phyloP scores from a whole-genome alignment of 2,113 vertebrate species.

The Thalassoma bifasciatum region DNA sequence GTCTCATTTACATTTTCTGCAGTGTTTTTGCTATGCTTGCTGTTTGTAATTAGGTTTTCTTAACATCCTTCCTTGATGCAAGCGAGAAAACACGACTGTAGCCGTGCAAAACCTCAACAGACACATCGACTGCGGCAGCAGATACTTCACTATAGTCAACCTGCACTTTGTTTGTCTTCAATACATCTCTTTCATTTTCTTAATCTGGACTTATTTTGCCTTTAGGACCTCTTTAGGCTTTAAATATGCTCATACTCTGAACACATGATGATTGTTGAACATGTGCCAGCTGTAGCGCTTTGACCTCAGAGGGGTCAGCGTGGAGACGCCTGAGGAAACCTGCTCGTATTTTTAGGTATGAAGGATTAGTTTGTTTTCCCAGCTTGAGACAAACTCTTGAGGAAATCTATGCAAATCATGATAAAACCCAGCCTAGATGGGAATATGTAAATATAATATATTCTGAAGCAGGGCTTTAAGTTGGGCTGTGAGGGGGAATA shows the following conservation, averaged over 20 bases:
- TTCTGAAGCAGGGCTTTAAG: constrained; percentile 57
- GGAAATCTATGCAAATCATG: constrained; percentile 67
- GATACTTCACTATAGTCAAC: background rate
- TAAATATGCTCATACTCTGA: background rate
- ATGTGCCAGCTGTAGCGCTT: constrained; percentile 22
- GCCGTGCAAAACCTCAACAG: background rate
- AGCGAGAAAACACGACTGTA: constrained; percentile 6
- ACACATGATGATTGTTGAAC: constrained; percentile 22
- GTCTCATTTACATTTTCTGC: constrained; percentile 68
- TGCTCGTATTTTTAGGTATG: constrained; percentile 18
- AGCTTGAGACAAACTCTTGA: constrained; percentile 39
- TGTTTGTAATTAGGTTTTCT: constrained; percentile 43
- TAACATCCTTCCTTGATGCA: constrained; percentile 26
- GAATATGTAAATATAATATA: constrained; percentile 62
- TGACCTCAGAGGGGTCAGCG: constrained; percentile 43
- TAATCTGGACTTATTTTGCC: background rate
- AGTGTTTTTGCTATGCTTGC: constrained; percentile 26
- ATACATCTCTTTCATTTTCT: background rate
- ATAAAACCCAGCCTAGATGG: constrained; percentile 26
- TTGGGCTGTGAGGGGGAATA: constrained; percentile 39
- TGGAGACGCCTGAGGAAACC: constrained; percentile 34
- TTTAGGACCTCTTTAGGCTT: background rate
- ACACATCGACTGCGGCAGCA: too few species aligned
- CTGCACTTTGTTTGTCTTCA: too few species aligned
- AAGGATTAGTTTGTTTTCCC: constrained; percentile 39